Evolutionary conservation across 2,797 vertebrate genomes (phyloP).

Genomic region (Falco concolor): DNA sequence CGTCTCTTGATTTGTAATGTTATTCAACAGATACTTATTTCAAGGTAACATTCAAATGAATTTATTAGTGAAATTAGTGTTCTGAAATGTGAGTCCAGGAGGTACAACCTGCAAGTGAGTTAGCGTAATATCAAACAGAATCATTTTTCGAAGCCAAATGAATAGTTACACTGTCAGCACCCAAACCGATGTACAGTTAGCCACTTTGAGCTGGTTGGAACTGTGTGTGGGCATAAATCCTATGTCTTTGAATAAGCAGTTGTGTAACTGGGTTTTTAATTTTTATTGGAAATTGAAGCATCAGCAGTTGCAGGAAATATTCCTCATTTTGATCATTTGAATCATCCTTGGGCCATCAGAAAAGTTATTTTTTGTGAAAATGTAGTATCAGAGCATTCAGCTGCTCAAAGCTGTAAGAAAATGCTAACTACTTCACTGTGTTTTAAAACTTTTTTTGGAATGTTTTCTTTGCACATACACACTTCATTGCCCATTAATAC

Average conservation of each 20-base stretch:
- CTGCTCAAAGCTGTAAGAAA: background rate
- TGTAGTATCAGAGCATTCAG: background rate
- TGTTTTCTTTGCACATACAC: background rate
- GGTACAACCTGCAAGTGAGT: background rate
- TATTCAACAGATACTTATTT: background rate
- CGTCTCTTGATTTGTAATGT: background rate
- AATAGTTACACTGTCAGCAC: background rate
- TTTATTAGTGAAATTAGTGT: constrained; percentile 20
- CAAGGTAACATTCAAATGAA: background rate
- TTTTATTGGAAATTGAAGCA: background rate
- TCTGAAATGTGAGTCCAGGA: background rate
- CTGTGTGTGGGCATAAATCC: background rate
- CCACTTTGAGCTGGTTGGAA: background rate
- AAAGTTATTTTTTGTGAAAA: background rate
- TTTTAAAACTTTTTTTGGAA: background rate
- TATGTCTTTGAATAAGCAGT: background rate
- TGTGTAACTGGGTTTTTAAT: background rate
- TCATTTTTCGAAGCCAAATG: background rate
- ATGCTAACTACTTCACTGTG: background rate
- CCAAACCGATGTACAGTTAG: background rate
- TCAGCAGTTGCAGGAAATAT: background rate
- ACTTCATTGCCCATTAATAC: background rate
- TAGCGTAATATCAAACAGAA: background rate
- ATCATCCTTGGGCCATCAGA: background rate
- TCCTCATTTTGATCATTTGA: background rate